Evolutionary conservation across 1,140 invertebrate genomes (phyloP).

Genomic region (Philaenus spumarius): DNA sequence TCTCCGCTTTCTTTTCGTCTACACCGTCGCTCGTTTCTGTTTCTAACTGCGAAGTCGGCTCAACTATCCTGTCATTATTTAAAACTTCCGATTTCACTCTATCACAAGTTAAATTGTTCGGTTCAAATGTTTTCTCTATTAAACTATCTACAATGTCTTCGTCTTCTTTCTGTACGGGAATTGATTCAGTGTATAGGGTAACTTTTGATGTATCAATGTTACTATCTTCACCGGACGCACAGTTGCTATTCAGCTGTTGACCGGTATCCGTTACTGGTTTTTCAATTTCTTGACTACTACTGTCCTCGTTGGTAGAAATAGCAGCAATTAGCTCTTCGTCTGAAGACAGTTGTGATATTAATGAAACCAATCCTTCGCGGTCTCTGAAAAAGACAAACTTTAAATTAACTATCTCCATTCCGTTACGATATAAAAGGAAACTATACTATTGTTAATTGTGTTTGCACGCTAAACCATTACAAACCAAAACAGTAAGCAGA

Average conservation of each 20-base stretch:
- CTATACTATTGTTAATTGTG: too few species aligned
- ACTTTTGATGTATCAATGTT: background rate
- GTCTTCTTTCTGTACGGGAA: slow-evolving; percentile 33
- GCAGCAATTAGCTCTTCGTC: slow-evolving; percentile 53
- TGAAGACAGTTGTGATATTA: slow-evolving; percentile 63
- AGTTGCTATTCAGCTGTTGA: slow-evolving; percentile 28
- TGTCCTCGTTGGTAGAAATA: slow-evolving; percentile 56
- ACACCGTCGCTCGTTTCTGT: background rate
- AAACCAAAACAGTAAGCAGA: too few species aligned
- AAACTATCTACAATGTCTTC: slow-evolving; percentile 26
- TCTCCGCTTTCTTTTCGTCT: slow-evolving; percentile 13
- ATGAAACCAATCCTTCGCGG: slow-evolving; percentile 61
- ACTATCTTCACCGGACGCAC: background rate
- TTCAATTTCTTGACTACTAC: slow-evolving; percentile 49
- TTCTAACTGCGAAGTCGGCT: background rate
- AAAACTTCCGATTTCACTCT: background rate
- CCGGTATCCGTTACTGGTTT: slow-evolving; percentile 46
- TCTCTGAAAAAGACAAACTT: slow-evolving; percentile 45
- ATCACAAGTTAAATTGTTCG: slow-evolving; percentile 16
- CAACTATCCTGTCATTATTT: slow-evolving; percentile 25
- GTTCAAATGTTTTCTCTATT: slow-evolving; percentile 19
- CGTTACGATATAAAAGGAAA: too few species aligned
- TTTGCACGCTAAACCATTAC: too few species aligned
- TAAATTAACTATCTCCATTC: too few species aligned
- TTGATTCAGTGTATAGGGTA: slow-evolving; percentile 29